Evolutionary conservation across 2,888 invertebrate species (phyloP), one percentile per base, ranked within the genome.

Genomic region (Mantis religiosa): DNA sequence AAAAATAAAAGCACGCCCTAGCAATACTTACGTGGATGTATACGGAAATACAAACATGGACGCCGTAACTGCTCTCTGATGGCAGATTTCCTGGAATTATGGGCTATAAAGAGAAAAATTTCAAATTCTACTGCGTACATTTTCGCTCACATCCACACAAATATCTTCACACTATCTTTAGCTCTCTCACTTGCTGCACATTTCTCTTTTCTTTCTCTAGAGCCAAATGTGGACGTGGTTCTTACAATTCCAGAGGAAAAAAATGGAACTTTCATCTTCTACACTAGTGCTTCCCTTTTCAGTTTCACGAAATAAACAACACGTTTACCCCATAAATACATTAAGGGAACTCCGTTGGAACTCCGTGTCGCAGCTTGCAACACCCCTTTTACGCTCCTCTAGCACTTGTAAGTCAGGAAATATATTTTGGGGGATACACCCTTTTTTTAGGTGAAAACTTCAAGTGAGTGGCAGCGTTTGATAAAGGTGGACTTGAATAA

Each of bases 21-120:
- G 86, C 88, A 88, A 88, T 85, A 85, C 89, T 88, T 85, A 88
- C n/a, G 87, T 90, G 89, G 89, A 89, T 89, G 88, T 88, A 90
- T 89, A 87, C n/a, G 87, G 87, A 82, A 87, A 89, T 85, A 90
- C 89, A 90, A 90, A 89, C 90, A 89, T 89, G 85, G 87, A 83
- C 28, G 87, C 84, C 89, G 54, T 89, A 89, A 89, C 90, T 89
- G 89, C 90, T 86, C 90, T 90, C 90, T 89, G 89, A 90, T 90
- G 90, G 90, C 90, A 90, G 90, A 90, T 90, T 90, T 89, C 89
- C 89, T 89, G 90, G 88, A 90, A 90, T 90, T 90, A 90, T 90
- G 90, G 90, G 89, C 89, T 87, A 89, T 90, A 90, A 90, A 90
- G 88, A 87, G 88, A 88, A 88, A 87, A 89, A 89, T 89, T 90